A percentile compares a stretch with the other conserved stretches of the same genome.
phyloP scores from a whole-genome alignment of 2,797 vertebrate genomes.

The Sebastes nivosus region DNA sequence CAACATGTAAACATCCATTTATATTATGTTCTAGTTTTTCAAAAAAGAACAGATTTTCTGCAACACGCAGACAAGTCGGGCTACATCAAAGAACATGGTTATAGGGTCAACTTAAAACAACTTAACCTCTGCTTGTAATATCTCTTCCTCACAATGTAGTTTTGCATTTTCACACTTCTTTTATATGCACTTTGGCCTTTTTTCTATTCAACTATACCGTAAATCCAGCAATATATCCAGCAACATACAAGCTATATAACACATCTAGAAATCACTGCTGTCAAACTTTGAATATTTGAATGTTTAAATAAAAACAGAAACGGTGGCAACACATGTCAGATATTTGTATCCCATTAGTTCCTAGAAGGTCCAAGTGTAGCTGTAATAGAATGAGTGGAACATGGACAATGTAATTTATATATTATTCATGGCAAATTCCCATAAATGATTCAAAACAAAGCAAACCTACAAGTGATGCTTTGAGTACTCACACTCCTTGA shows the following conservation, averaged over 20 bases:
- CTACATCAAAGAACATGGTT: background rate
- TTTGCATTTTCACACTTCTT: background rate
- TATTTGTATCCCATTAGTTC: background rate
- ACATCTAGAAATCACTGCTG: background rate
- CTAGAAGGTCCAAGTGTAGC: background rate
- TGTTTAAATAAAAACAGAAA: background rate
- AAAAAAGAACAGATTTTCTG: background rate
- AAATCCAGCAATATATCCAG: background rate
- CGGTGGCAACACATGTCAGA: background rate
- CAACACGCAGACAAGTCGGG: background rate
- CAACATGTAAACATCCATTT: background rate
- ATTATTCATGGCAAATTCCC: conserved; percentile 34
- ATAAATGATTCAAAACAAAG: conserved; percentile 26
- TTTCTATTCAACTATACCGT: background rate
- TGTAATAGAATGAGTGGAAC: conserved; percentile 8
- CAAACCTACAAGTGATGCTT: conserved; percentile 15
- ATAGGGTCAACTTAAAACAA: background rate
- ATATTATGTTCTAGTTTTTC: background rate
- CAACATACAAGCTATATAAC: background rate
- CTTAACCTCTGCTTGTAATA: background rate
- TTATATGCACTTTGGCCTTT: background rate
- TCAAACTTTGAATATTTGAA: background rate
- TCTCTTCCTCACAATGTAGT: background rate
- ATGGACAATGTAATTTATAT: conserved; percentile 22
- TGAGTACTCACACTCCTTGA: conserved; percentile 94